phyloP scores from a whole-genome alignment of 2,797 vertebrate species.

The Dermochelys coriacea region DNA sequence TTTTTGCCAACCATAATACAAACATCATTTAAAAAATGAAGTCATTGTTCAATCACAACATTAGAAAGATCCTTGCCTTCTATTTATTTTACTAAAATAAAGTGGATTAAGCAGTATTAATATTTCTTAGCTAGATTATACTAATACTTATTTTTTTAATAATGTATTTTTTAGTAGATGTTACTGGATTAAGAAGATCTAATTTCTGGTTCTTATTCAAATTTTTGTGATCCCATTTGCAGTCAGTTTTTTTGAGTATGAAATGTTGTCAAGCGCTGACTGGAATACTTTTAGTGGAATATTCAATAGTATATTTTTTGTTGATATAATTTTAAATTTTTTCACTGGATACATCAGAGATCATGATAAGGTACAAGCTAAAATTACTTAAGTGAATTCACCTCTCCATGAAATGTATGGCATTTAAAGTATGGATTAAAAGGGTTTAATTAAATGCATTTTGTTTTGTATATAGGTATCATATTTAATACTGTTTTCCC shows the following conservation, averaged over 20 bases:
- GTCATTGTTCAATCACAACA: constrained; percentile 6
- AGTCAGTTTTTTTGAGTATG: constrained; percentile 47
- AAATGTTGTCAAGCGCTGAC: constrained; percentile 37
- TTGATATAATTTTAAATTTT: constrained; percentile 45
- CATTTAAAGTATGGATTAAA: constrained; percentile 8
- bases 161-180: constrained; percentile 71
- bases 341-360: constrained; percentile 7
- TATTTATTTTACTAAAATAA: constrained; percentile 57
- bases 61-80: constrained; percentile 11
- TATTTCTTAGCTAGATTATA: constrained; percentile 39
- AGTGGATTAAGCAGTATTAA: constrained; percentile 6
- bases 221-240: constrained; percentile 60
- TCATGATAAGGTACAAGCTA: not conserved
- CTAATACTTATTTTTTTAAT: constrained; percentile 60
- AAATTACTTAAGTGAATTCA: constrained; percentile 4
- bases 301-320: constrained; percentile 18
- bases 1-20: not conserved
- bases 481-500: not conserved
- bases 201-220: constrained; percentile 68
- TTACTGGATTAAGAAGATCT: constrained; percentile 74
- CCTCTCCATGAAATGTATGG: not conserved
- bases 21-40: constrained; percentile 5
- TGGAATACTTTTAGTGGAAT: constrained; percentile 47
- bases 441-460: not conserved
- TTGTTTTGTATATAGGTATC: not conserved